Evolutionary conservation across 2,888 invertebrate species (phyloP).

Genomic region (Empis livida): DNA sequence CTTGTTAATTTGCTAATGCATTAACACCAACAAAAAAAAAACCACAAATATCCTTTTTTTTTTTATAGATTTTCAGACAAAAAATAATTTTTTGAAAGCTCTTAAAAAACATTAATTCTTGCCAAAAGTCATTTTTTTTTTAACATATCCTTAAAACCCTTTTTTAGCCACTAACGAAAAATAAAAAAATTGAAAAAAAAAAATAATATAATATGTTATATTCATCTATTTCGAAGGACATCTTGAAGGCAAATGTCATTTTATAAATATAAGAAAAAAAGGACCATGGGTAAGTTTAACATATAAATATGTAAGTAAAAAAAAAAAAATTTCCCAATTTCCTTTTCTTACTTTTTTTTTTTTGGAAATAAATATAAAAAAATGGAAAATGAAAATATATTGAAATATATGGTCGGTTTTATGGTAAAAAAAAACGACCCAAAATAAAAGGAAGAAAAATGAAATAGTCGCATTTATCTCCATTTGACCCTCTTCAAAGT

Average conservation of each 20-base stretch:
- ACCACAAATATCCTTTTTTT: neutral
- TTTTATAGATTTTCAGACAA: neutral
- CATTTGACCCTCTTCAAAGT: constrained; percentile 39
- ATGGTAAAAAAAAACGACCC: neutral
- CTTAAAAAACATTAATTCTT: neutral
- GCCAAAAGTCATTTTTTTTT: neutral
- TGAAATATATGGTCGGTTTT: constrained; percentile 1
- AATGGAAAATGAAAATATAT: neutral
- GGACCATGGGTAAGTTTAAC: constrained; percentile 1
- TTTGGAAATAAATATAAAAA: neutral
- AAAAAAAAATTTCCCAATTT: neutral
- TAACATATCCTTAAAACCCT: neutral
- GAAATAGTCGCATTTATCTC: constrained; percentile 30
- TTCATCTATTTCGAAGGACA: neutral
- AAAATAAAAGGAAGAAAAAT: neutral
- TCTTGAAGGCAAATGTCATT: constrained; percentile 1
- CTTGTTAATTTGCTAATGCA: constrained; percentile 13
- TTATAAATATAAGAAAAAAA: neutral
- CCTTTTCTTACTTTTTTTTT: neutral
- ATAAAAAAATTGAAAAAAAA: neutral
- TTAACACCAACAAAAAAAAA: constrained; percentile 6
- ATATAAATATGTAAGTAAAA: neutral
- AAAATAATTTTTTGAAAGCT: neutral
- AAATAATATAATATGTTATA: neutral
- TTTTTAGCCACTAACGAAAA: neutral